Percentiles rank a stretch among this genome's conserved stretches.
Conservation (phyloP, 1,140 invertebrate species). For the Hyles euphorbiae region DNA sequence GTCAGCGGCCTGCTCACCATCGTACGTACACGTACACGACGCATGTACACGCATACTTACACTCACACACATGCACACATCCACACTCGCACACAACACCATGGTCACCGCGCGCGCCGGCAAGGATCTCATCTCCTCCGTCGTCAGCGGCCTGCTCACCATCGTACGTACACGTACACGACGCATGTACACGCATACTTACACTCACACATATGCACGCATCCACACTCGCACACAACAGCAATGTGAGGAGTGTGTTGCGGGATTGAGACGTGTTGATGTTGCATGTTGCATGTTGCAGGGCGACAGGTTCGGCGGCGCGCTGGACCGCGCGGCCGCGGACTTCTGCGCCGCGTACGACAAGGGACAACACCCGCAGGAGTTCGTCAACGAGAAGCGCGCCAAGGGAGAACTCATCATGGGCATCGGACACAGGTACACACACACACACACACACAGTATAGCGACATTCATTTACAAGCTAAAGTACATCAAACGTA, state of each 20-base stretch:
- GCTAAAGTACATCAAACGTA: too few relatives aligned
- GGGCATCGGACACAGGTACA: conserved; percentile 94
- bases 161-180: conserved; percentile 84
- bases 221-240: too few relatives aligned
- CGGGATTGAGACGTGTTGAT: neutral
- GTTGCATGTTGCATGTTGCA: conserved; percentile 13
- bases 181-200: neutral
- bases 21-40: conserved; percentile 78
- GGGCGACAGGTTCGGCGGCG: conserved; percentile 99
- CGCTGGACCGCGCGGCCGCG: conserved; percentile 95
- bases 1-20: conserved; percentile 98
- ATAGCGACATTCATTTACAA: neutral
- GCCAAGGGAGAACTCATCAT: conserved; percentile 98
- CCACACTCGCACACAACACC: conserved; percentile 91
- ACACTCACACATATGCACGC: too few relatives aligned
- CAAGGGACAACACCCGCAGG: conserved; percentile 94
- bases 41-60: neutral
- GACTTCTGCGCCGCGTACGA: conserved; percentile 98
- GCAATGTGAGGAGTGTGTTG: too few relatives aligned
- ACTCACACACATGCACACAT: too few relatives aligned
- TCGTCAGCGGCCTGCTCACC: conserved; percentile 97
- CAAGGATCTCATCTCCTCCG: conserved; percentile 98
- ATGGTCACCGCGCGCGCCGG: conserved; percentile 99
- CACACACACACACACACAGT: neutral
- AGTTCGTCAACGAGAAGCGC: conserved; percentile 98